Base-by-base conservation (phyloP, 2,888 invertebrate genomes). In the Callinectes sapidus region DNA sequence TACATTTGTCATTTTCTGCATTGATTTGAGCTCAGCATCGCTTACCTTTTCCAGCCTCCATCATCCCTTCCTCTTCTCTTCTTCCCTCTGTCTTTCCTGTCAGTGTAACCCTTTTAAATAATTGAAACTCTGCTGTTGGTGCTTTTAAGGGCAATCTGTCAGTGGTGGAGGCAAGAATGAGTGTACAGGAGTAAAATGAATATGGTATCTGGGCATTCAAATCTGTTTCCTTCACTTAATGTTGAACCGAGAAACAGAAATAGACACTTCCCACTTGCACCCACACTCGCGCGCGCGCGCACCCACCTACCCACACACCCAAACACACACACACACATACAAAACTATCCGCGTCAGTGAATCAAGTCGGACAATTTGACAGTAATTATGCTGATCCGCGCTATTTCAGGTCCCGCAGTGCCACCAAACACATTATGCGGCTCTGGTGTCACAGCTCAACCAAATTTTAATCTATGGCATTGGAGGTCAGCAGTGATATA, bases 291-390 rank as follows among this genome's bases (percentile, higher is more conserved):
- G 28, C 71, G 28, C 71, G 28, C 71, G 28, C 71, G 28, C 71
- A 71, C 71, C n/a, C 71, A 71, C 71, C n/a, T 28, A 71, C 71
- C n/a, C 71, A 71, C 71, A 71, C 61, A 61, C 61, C 5, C 71
- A 13, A 8, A 71, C n/a, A 71, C 71, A 71, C 71, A 71, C 71
- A 71, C 71, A 28, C 71, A n/a, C 71, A 71, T 28, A 81, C 81
- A 81, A 35, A 81, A 8, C 10, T 28, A 71, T 16, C 32, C 81
- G 35, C 81, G 35, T 8, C 81, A 81, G 81, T 81, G 81, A 81
- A 81, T 81, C 81, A 81, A 32, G 81, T 81, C 35, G 81, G 81
- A 35, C 81, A 35, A n/a, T 81, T 35, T 81, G 81, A 81, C 81
- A 81, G 35, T 81, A 81, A 81, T 81, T 81, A 81, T 81, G 81